These are phyloP conservation scores for Lagopus leucura DNA, from an alignment of 2,113 vertebrate species.

Conservation along the genomic window DNA sequence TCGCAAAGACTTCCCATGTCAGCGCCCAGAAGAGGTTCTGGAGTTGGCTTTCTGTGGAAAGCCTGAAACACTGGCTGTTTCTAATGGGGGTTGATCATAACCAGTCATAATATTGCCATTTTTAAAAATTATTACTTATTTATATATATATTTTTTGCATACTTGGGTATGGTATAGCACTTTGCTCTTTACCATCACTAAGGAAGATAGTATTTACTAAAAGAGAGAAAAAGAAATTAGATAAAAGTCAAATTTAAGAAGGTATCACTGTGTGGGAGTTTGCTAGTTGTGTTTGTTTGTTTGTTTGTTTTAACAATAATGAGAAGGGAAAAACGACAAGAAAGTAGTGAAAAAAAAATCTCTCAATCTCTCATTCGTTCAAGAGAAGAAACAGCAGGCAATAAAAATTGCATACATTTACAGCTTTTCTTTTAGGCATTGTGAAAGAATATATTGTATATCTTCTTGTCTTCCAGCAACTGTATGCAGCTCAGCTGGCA, in stretches of 20 bases:
- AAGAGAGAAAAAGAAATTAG: background rate
- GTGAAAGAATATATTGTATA: conserved; percentile 61
- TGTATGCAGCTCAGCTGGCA: conserved; percentile 98
- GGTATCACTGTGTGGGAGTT: background rate
- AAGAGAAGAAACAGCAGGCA: background rate
- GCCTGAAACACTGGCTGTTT: background rate
- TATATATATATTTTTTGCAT: background rate
- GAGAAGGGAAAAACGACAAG: background rate
- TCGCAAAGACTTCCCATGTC: background rate
- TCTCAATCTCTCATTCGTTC: background rate
- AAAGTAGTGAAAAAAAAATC: background rate
- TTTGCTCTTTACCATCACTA: background rate
- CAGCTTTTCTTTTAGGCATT: conserved; percentile 1
- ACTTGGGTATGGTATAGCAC: background rate
- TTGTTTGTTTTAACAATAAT: background rate
- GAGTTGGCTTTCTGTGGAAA: background rate
- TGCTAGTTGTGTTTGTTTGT: background rate
- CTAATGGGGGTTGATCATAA: background rate
- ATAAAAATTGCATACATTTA: background rate
- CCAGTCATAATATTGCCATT: background rate
- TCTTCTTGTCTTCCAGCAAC: conserved; percentile 89
- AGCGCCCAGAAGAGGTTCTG: background rate
- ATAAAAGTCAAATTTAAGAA: conserved; percentile 5
- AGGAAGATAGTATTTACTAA: background rate
- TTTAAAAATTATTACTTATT: no score